These are phyloP conservation scores for Spongilla lacustris DNA, from an alignment of 37 sponge, comb jelly and placozoan genomes.

Conservation along the genomic window DNA sequence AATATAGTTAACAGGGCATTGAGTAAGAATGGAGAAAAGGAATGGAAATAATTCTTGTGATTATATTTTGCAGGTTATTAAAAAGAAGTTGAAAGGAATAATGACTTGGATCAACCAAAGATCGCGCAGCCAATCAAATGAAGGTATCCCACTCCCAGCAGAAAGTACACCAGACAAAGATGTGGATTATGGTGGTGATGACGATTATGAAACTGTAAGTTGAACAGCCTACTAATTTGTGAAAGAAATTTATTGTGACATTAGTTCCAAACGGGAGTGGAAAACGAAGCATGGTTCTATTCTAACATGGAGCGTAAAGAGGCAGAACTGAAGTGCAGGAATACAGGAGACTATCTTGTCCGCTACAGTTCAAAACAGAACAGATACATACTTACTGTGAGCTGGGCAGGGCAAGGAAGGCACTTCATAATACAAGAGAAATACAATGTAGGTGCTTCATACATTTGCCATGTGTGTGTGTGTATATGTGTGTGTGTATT, in stretches of 20 bases:
- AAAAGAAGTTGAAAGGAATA: no score
- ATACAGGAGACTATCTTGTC: conserved; percentile 88
- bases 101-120: no score
- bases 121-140: no score
- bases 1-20: no score
- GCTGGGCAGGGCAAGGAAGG: conserved; percentile 47
- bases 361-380: conserved; percentile 63
- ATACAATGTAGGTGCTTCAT: conserved; percentile 45
- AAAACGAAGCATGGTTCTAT: conserved; percentile 90
- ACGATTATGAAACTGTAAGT: neutral
- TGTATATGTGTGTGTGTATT: neutral
- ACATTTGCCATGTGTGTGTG: no score
- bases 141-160: no score
- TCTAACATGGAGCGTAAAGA: conserved; percentile 75
- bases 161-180: no score
- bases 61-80: no score
- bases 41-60: neutral
- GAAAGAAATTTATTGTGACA: neutral
- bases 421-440: conserved; percentile 88
- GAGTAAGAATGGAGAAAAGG: no score
- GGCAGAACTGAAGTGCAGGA: conserved; percentile 78
- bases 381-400: conserved; percentile 78
- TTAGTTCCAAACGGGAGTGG: conserved; percentile 32
- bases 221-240: neutral
- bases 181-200: neutral